Evolutionary conservation across 1,140 invertebrate genomes (phyloP).

Genomic region (Drosophila erecta): DNA sequence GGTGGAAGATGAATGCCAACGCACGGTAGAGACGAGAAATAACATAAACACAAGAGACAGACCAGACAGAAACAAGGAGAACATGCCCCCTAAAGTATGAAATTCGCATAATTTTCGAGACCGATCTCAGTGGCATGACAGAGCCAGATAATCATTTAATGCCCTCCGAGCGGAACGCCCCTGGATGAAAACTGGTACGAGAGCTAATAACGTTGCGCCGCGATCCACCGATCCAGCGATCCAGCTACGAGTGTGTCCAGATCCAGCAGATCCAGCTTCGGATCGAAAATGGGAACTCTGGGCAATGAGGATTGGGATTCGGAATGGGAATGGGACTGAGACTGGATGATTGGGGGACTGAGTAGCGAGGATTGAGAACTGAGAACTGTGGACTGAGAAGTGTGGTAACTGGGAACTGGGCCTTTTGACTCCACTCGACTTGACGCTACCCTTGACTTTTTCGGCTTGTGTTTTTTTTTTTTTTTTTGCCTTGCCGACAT

Average conservation of each 20-base stretch:
- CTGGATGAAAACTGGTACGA: constrained; percentile 43
- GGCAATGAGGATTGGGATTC: background rate
- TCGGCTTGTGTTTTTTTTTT: background rate
- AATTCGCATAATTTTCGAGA: constrained; percentile 57
- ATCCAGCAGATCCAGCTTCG: constrained; percentile 15
- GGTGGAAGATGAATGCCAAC: constrained; percentile 8
- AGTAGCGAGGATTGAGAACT: background rate
- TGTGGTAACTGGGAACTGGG: background rate
- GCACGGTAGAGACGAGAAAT: constrained; percentile 8
- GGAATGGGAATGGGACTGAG: background rate
- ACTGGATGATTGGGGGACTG: background rate
- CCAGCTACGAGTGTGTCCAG: constrained; percentile 7
- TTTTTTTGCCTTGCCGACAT: background rate
- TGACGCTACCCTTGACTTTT: constrained; percentile 29
- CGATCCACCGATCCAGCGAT: constrained; percentile 3
- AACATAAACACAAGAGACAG: constrained; percentile 27
- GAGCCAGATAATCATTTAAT: constrained; percentile 62
- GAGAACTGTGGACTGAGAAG: background rate
- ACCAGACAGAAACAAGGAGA: constrained; percentile 10
- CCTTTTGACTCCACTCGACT: background rate
- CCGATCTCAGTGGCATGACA: constrained; percentile 59
- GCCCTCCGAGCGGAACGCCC: constrained; percentile 53
- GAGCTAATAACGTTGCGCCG: constrained; percentile 52
- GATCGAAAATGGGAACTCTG: background rate
- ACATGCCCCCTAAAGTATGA: constrained; percentile 48